Evolutionary conservation across 1,140 invertebrate species (phyloP), one percentile per base, ranked within the genome.

Genomic region (Palaemon carinicauda): DNA sequence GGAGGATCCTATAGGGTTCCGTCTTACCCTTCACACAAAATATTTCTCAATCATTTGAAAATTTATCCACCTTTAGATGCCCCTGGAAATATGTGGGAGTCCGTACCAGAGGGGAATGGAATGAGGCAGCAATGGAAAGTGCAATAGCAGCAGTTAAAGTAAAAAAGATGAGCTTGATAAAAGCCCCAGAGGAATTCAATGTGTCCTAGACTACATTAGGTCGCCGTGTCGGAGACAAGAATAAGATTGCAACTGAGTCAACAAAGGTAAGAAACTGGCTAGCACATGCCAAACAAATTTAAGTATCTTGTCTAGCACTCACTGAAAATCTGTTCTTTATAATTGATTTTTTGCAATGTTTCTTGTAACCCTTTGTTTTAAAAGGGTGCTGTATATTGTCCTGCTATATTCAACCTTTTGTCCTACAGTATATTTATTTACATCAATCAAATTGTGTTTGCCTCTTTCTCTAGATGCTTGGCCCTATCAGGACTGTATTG

Each of bases 401-500:
- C 31, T 65, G 7, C 33, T 1, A 29, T 81, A 50, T 60, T 60
- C 19, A 2, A 51, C 19, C 10, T 31, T 69, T 51, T 50, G 15
- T 81, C 31, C 7, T 17, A 31, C 15, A n/a, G n/a, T 65, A 29
- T 31, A 29, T 29, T 69, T 69, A 60, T 1, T n/a, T 12, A 17
- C 27, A 1, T 81, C 14, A 3, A 80, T 54, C 1, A 56, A 54
- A 80, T n/a, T 80, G 31, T 7, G 9, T 60, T 12, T 65, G 17
- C 50, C 56, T 81, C 56, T 14, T 15, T 81, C 27, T 81, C 56
- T 54, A 81, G 79, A 81, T 65, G 79, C 79, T 81, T 80, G 77
- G 77, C 53, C 77, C 77, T 80, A 80, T 85, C 74, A 85, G 54
- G 74, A 77, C 83, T 3, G 83, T 85, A 79, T 85, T 85, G 77